Conservation (phyloP, 2,113 vertebrate species). For the Cathartes aura region DNA sequence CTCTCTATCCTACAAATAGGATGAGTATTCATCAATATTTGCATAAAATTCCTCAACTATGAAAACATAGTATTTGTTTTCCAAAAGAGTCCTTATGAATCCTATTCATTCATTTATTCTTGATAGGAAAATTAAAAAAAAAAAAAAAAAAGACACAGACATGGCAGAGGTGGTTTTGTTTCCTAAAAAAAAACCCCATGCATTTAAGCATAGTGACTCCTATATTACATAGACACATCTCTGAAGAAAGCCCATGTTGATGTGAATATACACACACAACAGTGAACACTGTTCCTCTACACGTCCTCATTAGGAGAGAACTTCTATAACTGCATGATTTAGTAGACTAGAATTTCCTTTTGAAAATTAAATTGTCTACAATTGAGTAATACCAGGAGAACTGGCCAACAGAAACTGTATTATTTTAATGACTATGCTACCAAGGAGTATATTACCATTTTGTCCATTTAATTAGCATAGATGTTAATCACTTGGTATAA, state of each 20-base stretch:
- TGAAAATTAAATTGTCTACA: background rate
- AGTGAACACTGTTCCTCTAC: background rate
- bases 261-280: background rate
- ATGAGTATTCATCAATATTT: background rate
- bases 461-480: background rate
- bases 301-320: background rate
- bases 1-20: background rate
- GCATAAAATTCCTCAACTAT: background rate
- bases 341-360: background rate
- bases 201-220: background rate
- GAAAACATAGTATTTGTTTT: background rate
- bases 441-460: background rate
- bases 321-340: background rate
- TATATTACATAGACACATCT: background rate
- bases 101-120: background rate
- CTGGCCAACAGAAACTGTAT: background rate
- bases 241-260: background rate
- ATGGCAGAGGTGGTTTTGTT: background rate
- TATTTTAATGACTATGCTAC: background rate
- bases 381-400: background rate
- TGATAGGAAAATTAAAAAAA: background rate
- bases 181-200: background rate
- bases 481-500: background rate
- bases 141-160: fast-evolving
- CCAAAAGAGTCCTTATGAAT: background rate